phyloP scores from a whole-genome alignment of 2,113 vertebrate genomes.

The Spermophilus dauricus region DNA sequence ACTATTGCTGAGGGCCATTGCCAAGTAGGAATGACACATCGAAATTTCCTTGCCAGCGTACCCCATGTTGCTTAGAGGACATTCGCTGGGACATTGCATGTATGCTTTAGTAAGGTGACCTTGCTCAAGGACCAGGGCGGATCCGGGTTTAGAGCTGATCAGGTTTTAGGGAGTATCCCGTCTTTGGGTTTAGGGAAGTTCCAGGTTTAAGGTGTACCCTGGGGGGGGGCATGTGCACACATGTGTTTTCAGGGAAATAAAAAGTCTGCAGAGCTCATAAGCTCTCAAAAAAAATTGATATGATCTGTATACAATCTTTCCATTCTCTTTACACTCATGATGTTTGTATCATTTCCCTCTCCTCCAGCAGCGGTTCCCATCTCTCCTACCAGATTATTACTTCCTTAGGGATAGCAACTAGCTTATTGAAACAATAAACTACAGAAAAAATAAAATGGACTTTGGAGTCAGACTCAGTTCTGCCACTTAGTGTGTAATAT shows the following conservation, averaged over 20 bases:
- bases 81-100: too few species aligned
- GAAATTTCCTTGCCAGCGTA: too few species aligned
- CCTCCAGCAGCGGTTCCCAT: not conserved
- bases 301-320: not conserved
- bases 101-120: too few species aligned
- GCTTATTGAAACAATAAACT: conserved; percentile 13
- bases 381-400: not conserved
- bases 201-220: too few species aligned
- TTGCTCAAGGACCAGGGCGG: too few species aligned
- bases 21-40: too few species aligned
- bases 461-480: not conserved
- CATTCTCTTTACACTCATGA: not conserved
- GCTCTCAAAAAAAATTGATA: not conserved
- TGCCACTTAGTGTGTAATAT: not conserved
- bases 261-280: not conserved
- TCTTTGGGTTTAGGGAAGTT: too few species aligned
- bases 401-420: not conserved
- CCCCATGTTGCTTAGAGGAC: too few species aligned
- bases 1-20: too few species aligned
- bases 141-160: too few species aligned
- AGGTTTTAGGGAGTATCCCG: too few species aligned
- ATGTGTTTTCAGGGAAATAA: not conserved
- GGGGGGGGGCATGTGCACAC: accelerated
- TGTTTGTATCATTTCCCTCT: not conserved
- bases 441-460: not conserved